Evolutionary conservation across 2,113 vertebrate species (phyloP).

Genomic region (Xenopus laevis): DNA sequence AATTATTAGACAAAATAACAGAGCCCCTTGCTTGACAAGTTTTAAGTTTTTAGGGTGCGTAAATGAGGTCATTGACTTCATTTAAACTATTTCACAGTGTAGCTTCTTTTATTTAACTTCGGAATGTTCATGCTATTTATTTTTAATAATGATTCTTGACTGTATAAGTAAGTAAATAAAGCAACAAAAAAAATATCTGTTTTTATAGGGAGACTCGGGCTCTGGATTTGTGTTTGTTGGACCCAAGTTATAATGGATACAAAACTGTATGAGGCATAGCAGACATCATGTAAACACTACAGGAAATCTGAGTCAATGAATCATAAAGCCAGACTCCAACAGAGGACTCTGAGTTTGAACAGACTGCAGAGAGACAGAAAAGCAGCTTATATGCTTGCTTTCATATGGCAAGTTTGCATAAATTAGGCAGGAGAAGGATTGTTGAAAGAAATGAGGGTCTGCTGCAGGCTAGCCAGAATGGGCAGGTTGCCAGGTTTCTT

Average conservation of each 20-base stretch:
- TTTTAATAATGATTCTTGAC: constrained; percentile 51
- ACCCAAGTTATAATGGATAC: constrained; percentile 72
- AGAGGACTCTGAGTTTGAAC: constrained; percentile 68
- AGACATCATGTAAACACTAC: constrained; percentile 71
- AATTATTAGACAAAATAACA: constrained; percentile 72
- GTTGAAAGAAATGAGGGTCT: constrained; percentile 31
- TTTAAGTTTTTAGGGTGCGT: constrained; percentile 71
- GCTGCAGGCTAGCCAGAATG: constrained; percentile 27
- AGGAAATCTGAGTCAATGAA: constrained; percentile 74
- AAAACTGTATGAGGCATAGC: constrained; percentile 71
- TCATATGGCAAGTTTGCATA: constrained; percentile 61
- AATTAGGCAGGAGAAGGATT: constrained; percentile 58
- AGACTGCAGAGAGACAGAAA: constrained; percentile 69
- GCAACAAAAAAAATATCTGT: constrained; percentile 57
- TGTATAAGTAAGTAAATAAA: constrained; percentile 62
- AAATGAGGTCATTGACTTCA: constrained; percentile 76
- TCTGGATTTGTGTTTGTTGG: constrained; percentile 65
- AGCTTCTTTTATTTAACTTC: constrained; percentile 71
- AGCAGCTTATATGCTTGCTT: constrained; percentile 65
- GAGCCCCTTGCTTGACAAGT: constrained; percentile 65
- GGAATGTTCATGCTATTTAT: constrained; percentile 62
- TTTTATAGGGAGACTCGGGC: constrained; percentile 64
- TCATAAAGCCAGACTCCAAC: constrained; percentile 68
- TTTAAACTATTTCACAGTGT: constrained; percentile 68
- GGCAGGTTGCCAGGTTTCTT: constrained; percentile 26